Percentiles rank a stretch among this genome's conserved stretches.
Evolutionary conservation across 2,113 vertebrate species (phyloP).

Genomic region (Takifugu bimaculatus): DNA sequence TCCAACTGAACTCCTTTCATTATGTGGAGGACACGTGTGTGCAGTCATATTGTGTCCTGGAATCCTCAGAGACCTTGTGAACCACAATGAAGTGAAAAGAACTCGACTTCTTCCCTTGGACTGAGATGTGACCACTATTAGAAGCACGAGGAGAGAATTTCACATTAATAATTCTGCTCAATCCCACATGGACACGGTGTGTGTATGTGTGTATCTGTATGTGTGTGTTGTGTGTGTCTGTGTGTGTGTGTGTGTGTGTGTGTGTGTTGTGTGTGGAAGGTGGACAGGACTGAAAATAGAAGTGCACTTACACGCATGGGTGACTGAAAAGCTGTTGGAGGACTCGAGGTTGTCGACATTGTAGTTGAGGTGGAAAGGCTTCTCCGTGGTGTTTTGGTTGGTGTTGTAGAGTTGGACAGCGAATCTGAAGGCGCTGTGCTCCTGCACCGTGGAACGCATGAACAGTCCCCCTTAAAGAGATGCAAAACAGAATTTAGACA

Average conservation of each 20-base stretch:
- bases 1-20: conserved; percentile 3
- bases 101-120: conserved; percentile 20
- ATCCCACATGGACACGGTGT: background rate
- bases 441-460: conserved; percentile 98
- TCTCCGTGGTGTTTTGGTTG: conserved; percentile 98
- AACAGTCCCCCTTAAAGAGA: conserved; percentile 89
- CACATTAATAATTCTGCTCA: conserved; percentile 50
- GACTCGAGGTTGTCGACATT: conserved; percentile 99
- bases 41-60: conserved; percentile 4
- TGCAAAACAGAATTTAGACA: conserved; percentile 32
- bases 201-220: too few relatives aligned
- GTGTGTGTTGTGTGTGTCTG: too few relatives aligned
- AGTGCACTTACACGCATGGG: conserved; percentile 96
- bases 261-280: conserved; percentile 5
- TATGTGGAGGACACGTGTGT: background rate
- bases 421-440: conserved; percentile 98
- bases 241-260: background rate
- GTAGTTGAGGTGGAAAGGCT: conserved; percentile 98
- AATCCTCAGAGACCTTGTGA: conserved; percentile 11
- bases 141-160: conserved; percentile 20
- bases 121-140: conserved; percentile 30
- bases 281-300: conserved; percentile 38
- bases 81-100: conserved; percentile 19
- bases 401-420: conserved; percentile 99
- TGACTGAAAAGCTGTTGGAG: conserved; percentile 99